Conservation (phyloP, 2,797 vertebrate species). For the Acipenser transmontanus region DNA sequence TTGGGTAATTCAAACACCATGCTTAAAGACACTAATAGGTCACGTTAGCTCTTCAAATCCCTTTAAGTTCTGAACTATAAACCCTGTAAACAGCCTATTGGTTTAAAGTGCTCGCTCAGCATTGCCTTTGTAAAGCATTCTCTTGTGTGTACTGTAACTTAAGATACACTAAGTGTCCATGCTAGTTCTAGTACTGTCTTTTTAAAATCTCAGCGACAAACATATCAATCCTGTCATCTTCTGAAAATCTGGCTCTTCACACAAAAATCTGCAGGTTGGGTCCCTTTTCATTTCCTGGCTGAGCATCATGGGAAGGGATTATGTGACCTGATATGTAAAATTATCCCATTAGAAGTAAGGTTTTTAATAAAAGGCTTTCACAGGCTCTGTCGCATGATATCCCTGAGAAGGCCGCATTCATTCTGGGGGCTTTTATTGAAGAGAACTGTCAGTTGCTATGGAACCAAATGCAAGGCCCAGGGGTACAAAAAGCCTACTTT, state of each 20-base stretch:
- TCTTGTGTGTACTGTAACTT: conserved; percentile 15
- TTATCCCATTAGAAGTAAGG: conserved; percentile 47
- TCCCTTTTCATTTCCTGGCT: conserved; percentile 48
- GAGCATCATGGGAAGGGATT: conserved; percentile 44
- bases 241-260: conserved; percentile 14
- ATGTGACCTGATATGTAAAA: conserved; percentile 56
- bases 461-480: conserved; percentile 24
- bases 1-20: background rate
- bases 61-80: no score
- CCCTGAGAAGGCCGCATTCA: conserved; percentile 59
- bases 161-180: background rate
- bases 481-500: conserved; percentile 34
- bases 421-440: conserved; percentile 27
- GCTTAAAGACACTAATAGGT: no score
- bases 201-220: conserved; percentile 12
- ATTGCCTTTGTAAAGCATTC: conserved; percentile 5
- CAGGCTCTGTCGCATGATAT: conserved; percentile 54
- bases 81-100: no score
- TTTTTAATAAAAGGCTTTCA: conserved; percentile 59
- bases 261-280: conserved; percentile 24
- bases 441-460: conserved; percentile 30
- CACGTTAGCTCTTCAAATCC: no score
- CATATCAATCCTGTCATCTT: conserved; percentile 28
- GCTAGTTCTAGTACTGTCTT: background rate
- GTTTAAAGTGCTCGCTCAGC: background rate